These are phyloP conservation scores for Pygoscelis adeliae DNA, from an alignment of 2,113 vertebrate species.

Conservation along the genomic window DNA sequence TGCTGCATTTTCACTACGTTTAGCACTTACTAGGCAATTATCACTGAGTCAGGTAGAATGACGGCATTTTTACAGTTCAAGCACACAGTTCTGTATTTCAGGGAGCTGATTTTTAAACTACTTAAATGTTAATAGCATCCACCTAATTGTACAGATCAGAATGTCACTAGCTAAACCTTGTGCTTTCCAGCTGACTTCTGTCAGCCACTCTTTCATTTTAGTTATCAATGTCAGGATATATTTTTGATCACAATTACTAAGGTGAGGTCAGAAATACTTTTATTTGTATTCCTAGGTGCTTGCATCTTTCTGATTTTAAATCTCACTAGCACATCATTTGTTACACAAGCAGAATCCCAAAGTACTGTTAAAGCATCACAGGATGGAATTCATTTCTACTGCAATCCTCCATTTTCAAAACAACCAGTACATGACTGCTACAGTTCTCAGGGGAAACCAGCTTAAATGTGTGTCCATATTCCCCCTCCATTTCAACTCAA, in stretches of 20 bases:
- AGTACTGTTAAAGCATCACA: neutral
- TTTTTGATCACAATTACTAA: slow-evolving; percentile 50
- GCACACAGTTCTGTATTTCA: slow-evolving; percentile 46
- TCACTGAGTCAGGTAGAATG: slow-evolving; percentile 67
- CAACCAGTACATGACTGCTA: slow-evolving; percentile 15
- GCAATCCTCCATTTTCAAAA: slow-evolving; percentile 51
- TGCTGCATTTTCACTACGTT: slow-evolving; percentile 51
- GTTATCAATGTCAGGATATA: slow-evolving; percentile 26
- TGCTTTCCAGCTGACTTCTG: slow-evolving; percentile 51
- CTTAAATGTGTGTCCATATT: neutral
- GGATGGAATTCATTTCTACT: slow-evolving; percentile 2
- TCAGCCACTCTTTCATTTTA: slow-evolving; percentile 13
- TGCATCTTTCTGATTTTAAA: neutral
- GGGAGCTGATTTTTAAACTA: slow-evolving; percentile 59
- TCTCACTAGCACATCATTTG: neutral
- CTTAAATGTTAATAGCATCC: slow-evolving; percentile 64
- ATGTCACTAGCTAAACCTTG: slow-evolving; percentile 40
- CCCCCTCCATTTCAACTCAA: neutral
- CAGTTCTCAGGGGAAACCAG: slow-evolving; percentile 6
- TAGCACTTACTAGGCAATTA: slow-evolving; percentile 67
- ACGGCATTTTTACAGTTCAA: slow-evolving; percentile 57
- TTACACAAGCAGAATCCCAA: slow-evolving; percentile 26
- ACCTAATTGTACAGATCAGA: slow-evolving; percentile 63
- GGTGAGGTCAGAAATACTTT: slow-evolving; percentile 31
- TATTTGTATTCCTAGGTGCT: slow-evolving; percentile 23